Evolutionary conservation across 2,113 vertebrate genomes (phyloP), one percentile per base, ranked within the genome.

Genomic region (Silurus glanis): DNA sequence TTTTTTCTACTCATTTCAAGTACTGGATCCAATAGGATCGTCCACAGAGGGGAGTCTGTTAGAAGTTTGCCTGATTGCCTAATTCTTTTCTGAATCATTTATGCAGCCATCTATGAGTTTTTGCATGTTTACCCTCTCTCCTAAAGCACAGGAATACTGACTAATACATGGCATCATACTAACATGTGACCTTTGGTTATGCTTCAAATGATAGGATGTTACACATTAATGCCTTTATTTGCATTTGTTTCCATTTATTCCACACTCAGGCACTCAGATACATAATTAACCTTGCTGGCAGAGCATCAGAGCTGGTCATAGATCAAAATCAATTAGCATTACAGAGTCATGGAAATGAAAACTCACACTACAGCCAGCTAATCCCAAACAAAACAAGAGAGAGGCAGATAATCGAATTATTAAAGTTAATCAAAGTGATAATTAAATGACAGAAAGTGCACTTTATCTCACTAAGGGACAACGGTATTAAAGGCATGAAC

Each of bases 251-350:
- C 59, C 75, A 80, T 69, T 61, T 62, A 59, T 28, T 16, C 19
- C 12, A 69, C 81, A 82, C n/a, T 67, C 9, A 67, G 19, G 55
- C 28, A 66, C 74, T 59, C 61, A 85, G 53, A 86, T 49, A 51
- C 66, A 67, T 45, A 67, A 86, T 86, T 12, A 75, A 51, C 75
- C 59, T 14, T 10, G 45, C 56, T 86, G 66, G 72, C 84, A 72
- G 83, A 66, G 61, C 56, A 84, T 69, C 51, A 28, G 53, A 61
- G 66, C 76, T 81, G 55, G 78, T 86, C 78, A 81, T 79, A 72
- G 16, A 80, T 58, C 14, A 47, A 37, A 84, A 67, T 82, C 75
- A 84, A 89, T 89, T 84, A 84, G 66, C 49, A 49, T 69, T 66
- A 80, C 78, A 80, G 49, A 69, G 53, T 17, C 75, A 58, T 80